Base-by-base conservation (phyloP, 2,797 vertebrate species). In the Kryptopterus vitreolus region DNA sequence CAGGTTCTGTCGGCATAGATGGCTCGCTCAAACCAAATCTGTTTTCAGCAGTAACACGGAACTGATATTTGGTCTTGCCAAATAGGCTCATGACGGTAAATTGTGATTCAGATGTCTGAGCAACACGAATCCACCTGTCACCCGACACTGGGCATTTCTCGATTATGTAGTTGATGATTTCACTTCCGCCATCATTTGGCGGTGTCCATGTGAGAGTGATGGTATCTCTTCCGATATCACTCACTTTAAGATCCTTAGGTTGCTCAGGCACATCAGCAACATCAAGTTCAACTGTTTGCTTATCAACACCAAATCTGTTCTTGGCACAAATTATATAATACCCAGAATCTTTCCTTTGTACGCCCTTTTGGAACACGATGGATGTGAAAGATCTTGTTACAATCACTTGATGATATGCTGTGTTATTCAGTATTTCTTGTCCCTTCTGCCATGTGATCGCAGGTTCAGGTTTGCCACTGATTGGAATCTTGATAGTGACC, bases 401-500 rank as follows among this genome's bases (percentile, higher is more conserved):
- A 88, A 99, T 99, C 76, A 99, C 96, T 95, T 99, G 98, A 89
- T 98, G 94, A 84, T 97, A 94, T 63, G 93, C 90, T 83, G 97
- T 97, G 85, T 96, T 99, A 84, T 96, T 96, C 0, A 99, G 95
- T 82, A 99, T 95, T 88, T 99, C 97, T 91, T 98, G 96, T 87
- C 98, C 98, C 91, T 99, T 99, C 90, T 99, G 98, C 98, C 98
- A 99, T 77, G 93, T 97, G 87, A 99, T 92, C 81, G 96, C 94
- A 1, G 98, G 97, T 84, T 96, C 94, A n/a, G 98, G 98, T 86
- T 98, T 99, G 88, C 98, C 98, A 77, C 96, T 95, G 89, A 99
- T 98, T 59, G 98, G 98, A 86, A 99, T 99, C 91, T 99, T 99
- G 89, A 99, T 96, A 88, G 96, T 98, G 80, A 98, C 85, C 53